Evolutionary conservation across 2,888 invertebrate genomes (phyloP).

Genomic region (Beris morrisii): DNA sequence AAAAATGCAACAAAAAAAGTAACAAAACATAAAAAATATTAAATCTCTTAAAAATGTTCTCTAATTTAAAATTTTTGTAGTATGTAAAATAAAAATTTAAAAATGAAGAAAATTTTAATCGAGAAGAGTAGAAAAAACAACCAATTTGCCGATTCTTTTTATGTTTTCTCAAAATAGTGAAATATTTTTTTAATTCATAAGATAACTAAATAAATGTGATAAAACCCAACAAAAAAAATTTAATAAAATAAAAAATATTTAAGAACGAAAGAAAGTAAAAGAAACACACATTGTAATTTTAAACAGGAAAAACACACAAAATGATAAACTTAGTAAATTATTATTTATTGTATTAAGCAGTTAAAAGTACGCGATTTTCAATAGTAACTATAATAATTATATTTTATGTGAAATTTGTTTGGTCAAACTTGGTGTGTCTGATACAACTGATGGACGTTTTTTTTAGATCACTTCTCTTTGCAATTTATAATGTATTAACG

Average conservation of each 20-base stretch:
- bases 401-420: conserved; percentile 8
- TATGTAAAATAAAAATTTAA: background rate
- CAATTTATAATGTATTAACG: background rate
- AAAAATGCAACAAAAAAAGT: no score
- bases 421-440: background rate
- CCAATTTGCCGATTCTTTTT: conserved; percentile 29
- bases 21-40: conserved; percentile 24
- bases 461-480: conserved; percentile 21
- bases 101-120: background rate
- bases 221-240: conserved; percentile 19
- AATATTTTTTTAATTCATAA: conserved; percentile 22
- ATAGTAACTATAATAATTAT: conserved; percentile 12
- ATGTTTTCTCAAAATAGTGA: conserved; percentile 11
- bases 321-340: conserved; percentile 24
- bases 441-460: conserved; percentile 4
- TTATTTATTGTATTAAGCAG: conserved; percentile 24
- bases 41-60: conserved; percentile 7
- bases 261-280: conserved; percentile 12
- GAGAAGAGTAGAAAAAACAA: conserved; percentile 2
- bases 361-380: conserved; percentile 12
- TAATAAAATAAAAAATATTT: conserved; percentile 4
- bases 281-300: conserved; percentile 19
- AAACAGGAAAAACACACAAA: conserved; percentile 17
- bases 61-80: conserved; percentile 18
- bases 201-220: conserved; percentile 26